Base-by-base conservation (phyloP, 2,888 invertebrate genomes). In the Allolobophora icterica region DNA sequence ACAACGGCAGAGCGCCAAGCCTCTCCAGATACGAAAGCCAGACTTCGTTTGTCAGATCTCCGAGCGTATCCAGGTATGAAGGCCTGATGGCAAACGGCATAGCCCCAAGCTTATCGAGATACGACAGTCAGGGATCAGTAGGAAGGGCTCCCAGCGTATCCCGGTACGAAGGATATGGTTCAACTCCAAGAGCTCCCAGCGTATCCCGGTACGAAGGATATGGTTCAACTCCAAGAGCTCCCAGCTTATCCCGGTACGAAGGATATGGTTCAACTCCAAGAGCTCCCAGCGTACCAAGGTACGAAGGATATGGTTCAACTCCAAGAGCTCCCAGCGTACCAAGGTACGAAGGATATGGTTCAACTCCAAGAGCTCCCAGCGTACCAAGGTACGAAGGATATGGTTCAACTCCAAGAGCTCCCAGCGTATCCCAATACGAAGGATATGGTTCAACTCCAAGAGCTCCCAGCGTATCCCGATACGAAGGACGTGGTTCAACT, bases 41-140 rank as follows among this genome's bases (percentile, higher is more conserved):
- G 24, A 87, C 5, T 21, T 87, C 34, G 33, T 87, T 38, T 19
- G 89, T 35, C 40, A 90, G 90, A 45, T 71, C 90, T 52, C 84
- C 90, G 42, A 90, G 90, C 87, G 33, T 90, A 13, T 87, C 90
- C 38, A 83, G 90, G 15, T 90, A 90, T 42, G 52, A 42, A 34
- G 40, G 42, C 15, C 89, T 5, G 42, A 34, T 38, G 3, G 34
- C 33, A 33, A 24, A 89, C 52, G 40, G 33, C 2, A 83, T 24
- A 71, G 38, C 90, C 30, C 84, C 90, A 87, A 90, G 90, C 34
- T 30, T 90, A 42, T 90, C 90, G 21, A 83, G 87, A 33, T 90
- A 90, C 45, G 52, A 42, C 6, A n/a, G 42, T 33, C 45, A 42
- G 5, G 17, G 35, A 4, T 52, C 33, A 30, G 6, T 8, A 6